phyloP scores from a whole-genome alignment of 2,113 vertebrate species.

The Bostrychus sinensis region DNA sequence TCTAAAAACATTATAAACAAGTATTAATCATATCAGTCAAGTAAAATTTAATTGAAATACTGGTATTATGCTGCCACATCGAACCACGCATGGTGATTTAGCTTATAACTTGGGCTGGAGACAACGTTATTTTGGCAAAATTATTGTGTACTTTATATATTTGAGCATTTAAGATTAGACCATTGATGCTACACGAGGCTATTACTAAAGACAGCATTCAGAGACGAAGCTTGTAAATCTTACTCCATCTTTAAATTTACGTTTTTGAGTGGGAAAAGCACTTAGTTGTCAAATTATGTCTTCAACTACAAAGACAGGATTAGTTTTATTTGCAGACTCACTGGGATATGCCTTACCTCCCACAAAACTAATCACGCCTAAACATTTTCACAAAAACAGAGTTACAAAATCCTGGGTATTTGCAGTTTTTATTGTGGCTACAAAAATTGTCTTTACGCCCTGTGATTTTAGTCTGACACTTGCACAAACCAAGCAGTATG shows the following conservation, averaged over 20 bases:
- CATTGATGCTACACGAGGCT: too few relatives aligned
- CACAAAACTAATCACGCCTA: background rate
- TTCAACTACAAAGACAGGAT: background rate
- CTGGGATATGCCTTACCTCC: background rate
- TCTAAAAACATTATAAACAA: too few relatives aligned
- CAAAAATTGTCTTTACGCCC: background rate
- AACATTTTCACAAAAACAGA: conserved; percentile 1
- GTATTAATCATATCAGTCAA: too few relatives aligned
- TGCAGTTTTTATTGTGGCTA: conserved; percentile 5
- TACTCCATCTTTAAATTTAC: background rate
- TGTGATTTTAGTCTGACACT: conserved; percentile 1
- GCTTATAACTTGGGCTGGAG: too few relatives aligned
- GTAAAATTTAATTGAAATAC: too few relatives aligned
- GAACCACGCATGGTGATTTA: too few relatives aligned
- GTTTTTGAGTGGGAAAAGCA: background rate
- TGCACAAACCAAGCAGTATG: background rate
- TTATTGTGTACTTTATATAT: too few relatives aligned
- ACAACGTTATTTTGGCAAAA: too few relatives aligned
- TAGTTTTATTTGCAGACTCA: conserved; percentile 1
- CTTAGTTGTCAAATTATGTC: background rate
- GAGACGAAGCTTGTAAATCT: background rate
- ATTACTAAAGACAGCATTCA: background rate
- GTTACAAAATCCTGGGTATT: background rate
- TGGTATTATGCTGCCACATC: too few relatives aligned
- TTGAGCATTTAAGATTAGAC: too few relatives aligned